Evolutionary conservation across 2,113 vertebrate genomes (phyloP), one percentile per base, ranked within the genome.

Genomic region (Pipra filicauda): DNA sequence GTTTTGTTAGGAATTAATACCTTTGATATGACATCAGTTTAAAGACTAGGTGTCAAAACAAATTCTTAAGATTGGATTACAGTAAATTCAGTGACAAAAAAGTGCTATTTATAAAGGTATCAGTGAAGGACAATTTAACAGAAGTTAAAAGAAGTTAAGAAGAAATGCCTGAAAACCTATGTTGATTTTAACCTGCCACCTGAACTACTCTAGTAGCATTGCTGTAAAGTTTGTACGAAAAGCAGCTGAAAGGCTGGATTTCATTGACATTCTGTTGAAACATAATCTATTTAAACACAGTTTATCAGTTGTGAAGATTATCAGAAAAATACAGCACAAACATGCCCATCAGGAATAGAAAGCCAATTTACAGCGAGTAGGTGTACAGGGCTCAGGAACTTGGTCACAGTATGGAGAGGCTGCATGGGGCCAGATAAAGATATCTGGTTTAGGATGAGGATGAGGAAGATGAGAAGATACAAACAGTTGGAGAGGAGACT

Each of bases 401-500:
- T 98, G 98, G 98, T 98, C 98, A 98, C 98, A 98, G 98, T 97
- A 97, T 96, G 98, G 97, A 89, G 97, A 97, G 96, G 97, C 96
- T 96, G 97, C 98, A 64, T 97, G 90, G 89, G 97, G 98, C 98
- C 98, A 98, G 98, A 98, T 95, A 98, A 98, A 98, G 97, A 62
- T 98, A 88, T 98, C 98, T 91, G 97, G 97, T 96, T 98, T 98
- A 94, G 97, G 97, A 97, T 96, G 98, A 98, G 97, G 91, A 96
- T 97, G 97, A 97, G 96, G 96, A 97, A 98, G 96, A 97, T 98
- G 98, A 98, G 98, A 86, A 91, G 98, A 98, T 78, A 98, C 98
- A 97, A 98, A 98, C 98, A 97, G 97, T 96, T 98, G 98, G 93
- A 98, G 98, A 98, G 98, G 92, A 96, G 98, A 98, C 37, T 99